Percentiles rank a stretch among this genome's conserved stretches.
phyloP scores from a whole-genome alignment of 2,888 invertebrate genomes.

The Aplocera efformata region DNA sequence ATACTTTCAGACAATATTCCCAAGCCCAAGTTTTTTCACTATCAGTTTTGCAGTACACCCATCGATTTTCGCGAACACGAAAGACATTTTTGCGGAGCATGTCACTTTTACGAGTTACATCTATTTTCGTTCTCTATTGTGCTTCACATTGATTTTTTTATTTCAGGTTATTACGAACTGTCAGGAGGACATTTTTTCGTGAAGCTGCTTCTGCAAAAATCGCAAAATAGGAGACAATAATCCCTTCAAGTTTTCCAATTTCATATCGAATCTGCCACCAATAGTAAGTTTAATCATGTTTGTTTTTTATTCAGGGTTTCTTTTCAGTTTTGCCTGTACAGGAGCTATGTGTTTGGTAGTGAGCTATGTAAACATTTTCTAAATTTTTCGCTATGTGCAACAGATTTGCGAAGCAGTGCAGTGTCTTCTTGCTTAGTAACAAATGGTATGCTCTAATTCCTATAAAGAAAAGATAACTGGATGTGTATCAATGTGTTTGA shows the following conservation, averaged over 20 bases:
- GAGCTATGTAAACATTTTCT: not conserved
- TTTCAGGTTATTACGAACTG: conserved; percentile 80
- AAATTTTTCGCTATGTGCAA: too few species aligned
- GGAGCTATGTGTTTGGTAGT: not conserved
- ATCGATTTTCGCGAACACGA: conserved; percentile 32
- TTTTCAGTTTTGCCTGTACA: conserved; percentile 1
- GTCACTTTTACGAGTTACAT: conserved; percentile 16
- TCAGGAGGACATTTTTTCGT: conserved; percentile 77
- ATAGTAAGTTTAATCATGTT: conserved; percentile 58
- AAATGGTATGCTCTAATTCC: not conserved
- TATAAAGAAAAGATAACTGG: not conserved
- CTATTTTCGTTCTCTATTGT: conserved; percentile 35
- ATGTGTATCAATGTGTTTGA: not conserved
- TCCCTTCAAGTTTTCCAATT: conserved; percentile 77
- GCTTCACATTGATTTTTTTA: conserved; percentile 71
- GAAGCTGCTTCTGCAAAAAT: conserved; percentile 65
- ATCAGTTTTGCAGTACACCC: conserved; percentile 28
- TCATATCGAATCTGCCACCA: conserved; percentile 79
- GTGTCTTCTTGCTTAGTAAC: not conserved
- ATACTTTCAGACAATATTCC: conserved; percentile 13
- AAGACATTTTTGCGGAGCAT: conserved; percentile 23
- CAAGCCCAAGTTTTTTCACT: conserved; percentile 23
- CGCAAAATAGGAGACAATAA: conserved; percentile 80
- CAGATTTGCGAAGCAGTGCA: too few species aligned
- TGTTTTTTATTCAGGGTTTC: conserved; percentile 7